Base-by-base conservation (phyloP, 2,888 invertebrate species). In the Epistrophella euchroma region DNA sequence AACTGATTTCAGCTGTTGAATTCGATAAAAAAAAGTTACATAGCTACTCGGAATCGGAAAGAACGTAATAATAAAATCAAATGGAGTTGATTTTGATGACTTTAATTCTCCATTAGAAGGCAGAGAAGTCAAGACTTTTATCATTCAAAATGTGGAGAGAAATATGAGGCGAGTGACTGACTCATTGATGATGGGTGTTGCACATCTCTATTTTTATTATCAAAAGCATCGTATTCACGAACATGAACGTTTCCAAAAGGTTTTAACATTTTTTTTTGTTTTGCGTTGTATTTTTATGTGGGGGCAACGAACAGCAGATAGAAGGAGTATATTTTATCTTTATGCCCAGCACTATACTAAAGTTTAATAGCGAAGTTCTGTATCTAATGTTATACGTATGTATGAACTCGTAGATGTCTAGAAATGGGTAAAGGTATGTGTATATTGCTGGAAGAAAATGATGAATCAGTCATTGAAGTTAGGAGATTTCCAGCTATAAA, bases 161-260 rank as follows among this genome's bases (percentile, higher is more conserved):
- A n/a, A 11, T 35, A 66, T 11, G 47, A 22, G 45, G 45, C 66
- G 50, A 84, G 76, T 81, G 77, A 86, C 73, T 86, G 75, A 85
- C 52, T 40, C 60, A 62, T 13, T 47, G 52, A 77, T 66, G 73
- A 40, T 32, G 75, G 78, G 72, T 77, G 86, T 66, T 86, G 86
- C 82, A 86, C 86, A 86, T 82, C 74, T 62, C 19, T 64, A 5
- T 35, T 79, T 76, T 73, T 74, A 77, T 73, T 76, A 86, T 86
- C 73, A 77, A 81, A 73, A 70, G 73, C 81, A 86, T 82, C 77
- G 66, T 82, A 86, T 82, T 82, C 82, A 82, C 74, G 74, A 82
- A 71, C 74, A 82, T 82, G 73, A 86, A 56, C 70, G 62, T 62
- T 74, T 64, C 47, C 71, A 47, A 71, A 45, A 62, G 70, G 74